Evolutionary conservation across 1,140 invertebrate genomes (phyloP), one percentile per base, ranked within the genome.

Genomic region (Drosophila orena): DNA sequence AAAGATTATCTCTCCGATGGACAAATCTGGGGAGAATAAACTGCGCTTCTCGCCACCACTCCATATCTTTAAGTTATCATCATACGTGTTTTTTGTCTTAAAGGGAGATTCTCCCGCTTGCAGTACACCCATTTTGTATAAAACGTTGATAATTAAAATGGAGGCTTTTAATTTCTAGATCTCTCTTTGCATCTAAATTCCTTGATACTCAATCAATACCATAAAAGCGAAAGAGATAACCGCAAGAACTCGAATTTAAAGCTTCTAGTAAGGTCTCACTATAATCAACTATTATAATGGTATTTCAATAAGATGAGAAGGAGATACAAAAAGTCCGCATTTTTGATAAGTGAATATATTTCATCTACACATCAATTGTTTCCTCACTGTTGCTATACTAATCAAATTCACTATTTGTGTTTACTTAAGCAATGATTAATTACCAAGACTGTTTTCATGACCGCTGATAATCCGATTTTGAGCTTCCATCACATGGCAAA

Each of bases 381-480:
- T 4, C 7, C 5, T 17, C 40, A 42, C 37, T 38, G 8, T 34
- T 50, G 24, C 27, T 11, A 17, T 30, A 27, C n/a, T 17, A 15
- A 65, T 50, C 14, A 55, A 35, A 24, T 46, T 46, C n/a, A 11
- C 7, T 37, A 34, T 50, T 61, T 6, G 14, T 54, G 27, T 62
- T 62, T 73, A 40, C 46, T 57, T 75, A 44, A 42, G 7, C 34
- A 20, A 55, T 30, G 68, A 70, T 52, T 74, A 75, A 76, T 75
- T 65, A 37, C 49, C 68, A 53, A 42, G 60, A 54, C 64, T 6
- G 20, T 12, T 43, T 42, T 35, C 20, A 17, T 17, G 15, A 30
- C 27, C 27, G 14, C 46, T 69, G 34, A 68, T 88, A 66, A 86
- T 61, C 79, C 50, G 75, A 62, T 83, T 81, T 59, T 30, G 24